Percentiles rank a stretch among this genome's conserved stretches.
Evolutionary conservation across 2,113 vertebrate species (phyloP).

Genomic region (Calidris pugnax): DNA sequence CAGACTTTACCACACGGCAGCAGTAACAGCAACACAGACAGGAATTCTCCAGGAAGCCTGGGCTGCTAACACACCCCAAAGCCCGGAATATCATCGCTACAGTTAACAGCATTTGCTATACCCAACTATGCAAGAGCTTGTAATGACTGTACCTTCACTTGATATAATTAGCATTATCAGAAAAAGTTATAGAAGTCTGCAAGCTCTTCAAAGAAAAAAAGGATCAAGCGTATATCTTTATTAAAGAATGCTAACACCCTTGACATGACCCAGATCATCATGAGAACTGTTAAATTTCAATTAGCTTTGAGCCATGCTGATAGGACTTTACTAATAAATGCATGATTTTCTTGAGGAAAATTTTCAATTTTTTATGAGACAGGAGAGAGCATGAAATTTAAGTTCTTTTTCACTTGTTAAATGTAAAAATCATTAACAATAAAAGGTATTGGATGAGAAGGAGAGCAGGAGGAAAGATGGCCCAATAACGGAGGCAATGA

Average conservation of each 20-base stretch:
- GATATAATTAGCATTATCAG: neutral
- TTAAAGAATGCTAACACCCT: neutral
- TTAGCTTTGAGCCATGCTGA: conserved; percentile 16
- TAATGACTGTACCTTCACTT: neutral
- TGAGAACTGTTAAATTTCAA: conserved; percentile 5
- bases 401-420: neutral
- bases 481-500: neutral
- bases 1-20: neutral
- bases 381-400: neutral
- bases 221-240: neutral
- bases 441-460: neutral
- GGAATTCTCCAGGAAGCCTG: neutral
- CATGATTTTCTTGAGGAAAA: conserved; percentile 22
- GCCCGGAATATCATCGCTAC: neutral
- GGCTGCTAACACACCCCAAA: neutral
- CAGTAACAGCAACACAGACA: neutral
- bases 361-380: neutral
- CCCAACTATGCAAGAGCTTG: neutral
- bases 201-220: neutral
- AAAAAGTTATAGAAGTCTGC: neutral
- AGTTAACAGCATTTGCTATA: neutral
- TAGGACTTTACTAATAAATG: conserved; percentile 2
- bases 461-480: neutral
- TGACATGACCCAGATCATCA: conserved; percentile 6
- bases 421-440: conserved; percentile 15